Conservation (phyloP, 2,888 invertebrate species). For the Lycocerus yunnanus region DNA sequence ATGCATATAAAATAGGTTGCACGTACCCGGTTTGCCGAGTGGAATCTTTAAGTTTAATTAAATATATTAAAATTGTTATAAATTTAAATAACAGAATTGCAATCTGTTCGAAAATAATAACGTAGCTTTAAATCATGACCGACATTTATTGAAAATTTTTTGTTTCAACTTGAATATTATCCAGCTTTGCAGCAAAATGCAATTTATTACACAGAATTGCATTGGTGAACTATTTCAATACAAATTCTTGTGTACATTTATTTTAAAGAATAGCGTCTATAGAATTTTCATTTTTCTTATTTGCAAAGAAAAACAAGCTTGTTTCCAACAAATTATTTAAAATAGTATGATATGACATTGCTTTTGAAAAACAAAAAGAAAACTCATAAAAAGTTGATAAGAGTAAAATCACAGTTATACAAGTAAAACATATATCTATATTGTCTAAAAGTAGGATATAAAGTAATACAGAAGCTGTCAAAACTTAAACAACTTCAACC, state of each 20-base stretch:
- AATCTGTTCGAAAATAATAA: neutral
- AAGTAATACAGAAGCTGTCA: conserved; percentile 25
- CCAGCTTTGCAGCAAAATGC: neutral
- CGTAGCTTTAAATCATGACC: neutral
- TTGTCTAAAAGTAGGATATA: conserved; percentile 19
- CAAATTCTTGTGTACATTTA: neutral
- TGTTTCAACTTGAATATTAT: neutral
- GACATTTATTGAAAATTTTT: neutral
- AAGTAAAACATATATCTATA: conserved; percentile 17
- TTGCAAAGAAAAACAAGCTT: neutral
- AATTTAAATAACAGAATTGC: neutral
- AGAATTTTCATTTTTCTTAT: neutral
- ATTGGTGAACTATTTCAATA: neutral
- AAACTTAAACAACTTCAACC: conserved; percentile 21
- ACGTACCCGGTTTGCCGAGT: no score
- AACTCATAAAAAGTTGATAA: conserved; percentile 19
- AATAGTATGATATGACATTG: neutral
- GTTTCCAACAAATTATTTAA: neutral
- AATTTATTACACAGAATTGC: neutral
- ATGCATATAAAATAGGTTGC: no score
- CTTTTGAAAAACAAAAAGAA: conserved; percentile 4
- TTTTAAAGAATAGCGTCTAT: neutral
- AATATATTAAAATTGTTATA: no score
- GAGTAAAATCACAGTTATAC: conserved; percentile 19
- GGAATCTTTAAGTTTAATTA: no score